phyloP scores from a whole-genome alignment of 2,113 vertebrate species.

The Ceuthmochares aereus region DNA sequence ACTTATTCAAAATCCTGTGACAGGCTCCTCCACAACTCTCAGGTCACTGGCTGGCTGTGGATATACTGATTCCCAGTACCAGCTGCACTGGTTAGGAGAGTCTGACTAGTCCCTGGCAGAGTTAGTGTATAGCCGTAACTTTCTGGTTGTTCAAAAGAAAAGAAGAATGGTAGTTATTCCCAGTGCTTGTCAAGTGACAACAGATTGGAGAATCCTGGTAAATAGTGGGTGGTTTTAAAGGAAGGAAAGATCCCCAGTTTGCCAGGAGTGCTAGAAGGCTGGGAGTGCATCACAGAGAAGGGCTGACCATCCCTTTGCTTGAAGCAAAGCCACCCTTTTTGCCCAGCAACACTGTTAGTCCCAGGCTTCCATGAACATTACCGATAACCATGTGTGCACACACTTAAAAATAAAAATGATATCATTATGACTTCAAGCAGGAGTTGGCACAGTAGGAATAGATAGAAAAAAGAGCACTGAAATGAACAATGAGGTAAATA shows the following conservation, averaged over 20 bases:
- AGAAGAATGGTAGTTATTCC: not conserved
- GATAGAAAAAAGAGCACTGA: not conserved
- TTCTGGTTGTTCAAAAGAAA: not conserved
- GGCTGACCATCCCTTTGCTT: not conserved
- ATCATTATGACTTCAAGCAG: slow-evolving; percentile 64
- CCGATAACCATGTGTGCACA: not conserved
- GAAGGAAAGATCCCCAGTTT: not conserved
- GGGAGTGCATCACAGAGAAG: not conserved
- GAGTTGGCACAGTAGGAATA: slow-evolving; percentile 67
- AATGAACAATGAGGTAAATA: slow-evolving; percentile 68
- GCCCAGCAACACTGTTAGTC: not conserved
- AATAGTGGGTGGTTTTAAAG: not conserved
- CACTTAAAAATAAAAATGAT: slow-evolving; percentile 60
- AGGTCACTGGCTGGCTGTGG: not conserved
- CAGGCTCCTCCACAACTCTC: not conserved
- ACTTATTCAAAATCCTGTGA: not conserved
- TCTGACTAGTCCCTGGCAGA: not conserved
- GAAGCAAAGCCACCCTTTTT: not conserved
- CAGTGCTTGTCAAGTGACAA: not conserved
- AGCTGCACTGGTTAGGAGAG: not conserved
- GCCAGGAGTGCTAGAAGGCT: not conserved
- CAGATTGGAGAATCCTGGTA: rapidly evolving
- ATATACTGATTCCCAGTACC: not conserved
- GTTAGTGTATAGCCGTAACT: not conserved
- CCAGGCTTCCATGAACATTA: not conserved